Evolutionary conservation across 2,113 vertebrate species (phyloP), one percentile per base, ranked within the genome.

Genomic region (Triplophysa siluroides): DNA sequence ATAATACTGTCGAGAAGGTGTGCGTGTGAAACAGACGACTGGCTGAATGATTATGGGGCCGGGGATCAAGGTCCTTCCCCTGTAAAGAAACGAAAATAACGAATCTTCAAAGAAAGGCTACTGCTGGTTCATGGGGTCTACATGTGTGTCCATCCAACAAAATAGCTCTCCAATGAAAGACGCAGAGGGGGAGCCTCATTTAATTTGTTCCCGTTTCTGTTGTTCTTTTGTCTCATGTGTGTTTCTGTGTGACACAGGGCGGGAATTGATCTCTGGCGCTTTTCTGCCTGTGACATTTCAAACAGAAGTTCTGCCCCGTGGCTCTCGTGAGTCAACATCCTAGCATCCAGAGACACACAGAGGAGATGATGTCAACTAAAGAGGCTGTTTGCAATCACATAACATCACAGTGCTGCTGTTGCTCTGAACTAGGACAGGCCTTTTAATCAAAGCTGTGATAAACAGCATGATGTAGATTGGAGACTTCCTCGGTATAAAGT

Each of bases 251-350:
- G 64, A 43, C 21, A 63, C 16, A 16, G 64, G 29, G 21, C 62
- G 73, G 8, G 43, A 29, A 78, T 63, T 74, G 79, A 81, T 76
- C 71, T 82, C 74, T 70, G 61, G 21, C 18, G 33, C 52, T 79
- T 84, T 76, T 52, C 71, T 61, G 64, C 60, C 68, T 76, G 65
- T 82, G 80, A 79, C 73, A 84, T 82, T 84, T 84, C 83, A 76
- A 77, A 82, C 71, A 76, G 62, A 66, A 50, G 29, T 68, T 29
- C 56, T 82, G 71, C 76, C 69, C 75, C 21, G 68, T 79, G 70
- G 71, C 64, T 81, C 70, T 81, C 76, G 65, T 24, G 64, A 73
- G 56, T 50, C 78, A 76, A 84, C 76, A 76, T 74, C 78, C 69
- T 78, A 64, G 61, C 75, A 77, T 63, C 70, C 74, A 33, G 75